Base-by-base conservation (phyloP, 1,140 invertebrate species). In the Eumaeus atala region DNA sequence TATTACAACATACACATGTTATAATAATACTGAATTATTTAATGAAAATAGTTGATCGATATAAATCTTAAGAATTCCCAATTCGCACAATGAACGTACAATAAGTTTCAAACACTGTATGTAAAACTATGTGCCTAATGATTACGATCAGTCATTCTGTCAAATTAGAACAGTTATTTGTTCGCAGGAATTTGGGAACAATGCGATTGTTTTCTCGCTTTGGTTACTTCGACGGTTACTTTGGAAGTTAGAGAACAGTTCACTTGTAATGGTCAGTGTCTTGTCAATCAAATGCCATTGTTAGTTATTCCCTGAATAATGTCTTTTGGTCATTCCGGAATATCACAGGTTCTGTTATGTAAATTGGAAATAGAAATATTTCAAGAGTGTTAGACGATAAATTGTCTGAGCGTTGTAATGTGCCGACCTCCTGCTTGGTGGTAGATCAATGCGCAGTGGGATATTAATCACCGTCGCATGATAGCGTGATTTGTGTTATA, bases 161-260 rank as follows among this genome's bases (percentile, higher is more conserved):
- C 62, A 73, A 79, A 76, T 76, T 72, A 72, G 65, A 72, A 61
- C 66, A 73, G 74, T 71, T 70, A 70, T 69, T 66, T 64, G 70
- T 66, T 65, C 59, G 61, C 67, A 66, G 71, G 65, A 77, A 74
- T 74, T 74, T 62, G 47, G 58, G 54, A 85, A 85, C 75, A 74
- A 78, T 77, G 73, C 74, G 71, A 76, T 76, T 77, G 72, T 85
- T 82, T 74, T 70, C 76, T 61, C 66, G 72, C 64, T 76, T 70
- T 56, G 67, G 63, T 58, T 64, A 59, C 67, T 64, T 61, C 59
- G 65, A 73, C 59, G 69, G 77, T 76, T 75, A 81, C 74, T 84
- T 80, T 59, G 69, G 66, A 69, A 79, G 77, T 84, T 77, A 18
- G 56, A 62, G 72, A 67, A 72, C 71, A 64, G 70, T 67, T 60